phyloP scores from a whole-genome alignment of 2,888 invertebrate genomes.

The Lasioglossum malachurum region DNA sequence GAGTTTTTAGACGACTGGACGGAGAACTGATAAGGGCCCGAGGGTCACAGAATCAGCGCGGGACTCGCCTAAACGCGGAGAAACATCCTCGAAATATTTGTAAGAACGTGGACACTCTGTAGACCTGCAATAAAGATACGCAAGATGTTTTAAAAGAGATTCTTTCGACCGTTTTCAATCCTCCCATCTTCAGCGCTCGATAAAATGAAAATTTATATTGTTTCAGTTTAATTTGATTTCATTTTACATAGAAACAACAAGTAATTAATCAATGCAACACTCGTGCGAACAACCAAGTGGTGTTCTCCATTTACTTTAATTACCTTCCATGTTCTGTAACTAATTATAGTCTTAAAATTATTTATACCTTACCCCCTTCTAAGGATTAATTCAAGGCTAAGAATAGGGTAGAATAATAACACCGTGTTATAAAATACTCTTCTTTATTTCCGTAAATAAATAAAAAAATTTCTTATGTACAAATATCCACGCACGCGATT shows the following conservation, averaged over 20 bases:
- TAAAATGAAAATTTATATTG: neutral
- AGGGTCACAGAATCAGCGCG: conserved; percentile 87
- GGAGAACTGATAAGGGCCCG: conserved; percentile 99
- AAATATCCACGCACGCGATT: neutral
- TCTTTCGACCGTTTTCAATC: neutral
- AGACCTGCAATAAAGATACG: conserved; percentile 1
- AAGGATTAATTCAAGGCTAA: neutral
- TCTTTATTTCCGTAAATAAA: conserved; percentile 55
- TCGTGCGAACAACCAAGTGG: no score
- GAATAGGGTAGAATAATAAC: neutral
- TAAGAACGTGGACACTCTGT: neutral
- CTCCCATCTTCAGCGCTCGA: neutral
- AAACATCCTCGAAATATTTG: neutral
- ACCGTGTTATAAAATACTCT: conserved; percentile 32
- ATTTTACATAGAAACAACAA: neutral
- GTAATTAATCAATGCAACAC: neutral
- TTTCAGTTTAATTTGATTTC: neutral
- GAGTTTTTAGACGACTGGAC: conserved; percentile 92
- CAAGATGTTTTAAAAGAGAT: neutral
- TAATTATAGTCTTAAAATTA: neutral
- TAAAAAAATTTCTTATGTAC: conserved; percentile 21
- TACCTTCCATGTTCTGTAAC: neutral
- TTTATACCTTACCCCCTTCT: neutral
- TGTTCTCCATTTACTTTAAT: neutral
- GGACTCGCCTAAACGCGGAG: conserved; percentile 57